Evolutionary conservation across 2,797 vertebrate species (phyloP), one percentile per base, ranked within the genome.

Genomic region (Eulemur mongoz): DNA sequence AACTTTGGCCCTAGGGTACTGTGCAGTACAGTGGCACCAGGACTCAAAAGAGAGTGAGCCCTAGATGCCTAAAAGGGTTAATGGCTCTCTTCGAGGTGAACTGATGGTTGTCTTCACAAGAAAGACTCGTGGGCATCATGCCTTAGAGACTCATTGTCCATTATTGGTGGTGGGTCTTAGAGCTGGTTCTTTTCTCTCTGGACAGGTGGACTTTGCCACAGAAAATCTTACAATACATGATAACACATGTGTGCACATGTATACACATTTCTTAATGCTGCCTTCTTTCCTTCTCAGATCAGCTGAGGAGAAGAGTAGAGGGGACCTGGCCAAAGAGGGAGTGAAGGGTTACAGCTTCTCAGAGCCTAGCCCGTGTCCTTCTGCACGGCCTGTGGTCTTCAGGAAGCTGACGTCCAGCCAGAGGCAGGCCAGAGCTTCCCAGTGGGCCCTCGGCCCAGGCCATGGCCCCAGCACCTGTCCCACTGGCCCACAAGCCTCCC

Each of bases 131-230:
- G 1, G 32, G 27, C 38, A 79, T 73, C 38, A 6, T 23, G 25
- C 7, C 8, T 73, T 50, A 69, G 23, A 82, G 45, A 72, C 23
- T 73, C n/a, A 54, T 43, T n/a, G 27, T 57, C 22, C 25, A 43
- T 48, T 79, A 2, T 27, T n/a, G 63, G 69, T 35, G 15, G 52
- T 23, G 57, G 18, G 25, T 43, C 63, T 95, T 80, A 63, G 48
- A 94, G 8, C 80, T 82, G 57, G 25, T 22, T 81, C 89, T 45
- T 93, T 80, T 96, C 61, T 95, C 38, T 84, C 11, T 75, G 35
- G 52, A 81, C 59, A 90, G 43, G 63, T 82, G 50, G 40, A 65
- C 45, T 89, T 94, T 65, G 50, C 67, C 27, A 52, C 45, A 85
- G 43, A 80, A 87, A 79, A 70, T 88, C 48, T 83, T 89, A 73